phyloP scores from a whole-genome alignment of 2,888 invertebrate genomes.

The Nomada flava region DNA sequence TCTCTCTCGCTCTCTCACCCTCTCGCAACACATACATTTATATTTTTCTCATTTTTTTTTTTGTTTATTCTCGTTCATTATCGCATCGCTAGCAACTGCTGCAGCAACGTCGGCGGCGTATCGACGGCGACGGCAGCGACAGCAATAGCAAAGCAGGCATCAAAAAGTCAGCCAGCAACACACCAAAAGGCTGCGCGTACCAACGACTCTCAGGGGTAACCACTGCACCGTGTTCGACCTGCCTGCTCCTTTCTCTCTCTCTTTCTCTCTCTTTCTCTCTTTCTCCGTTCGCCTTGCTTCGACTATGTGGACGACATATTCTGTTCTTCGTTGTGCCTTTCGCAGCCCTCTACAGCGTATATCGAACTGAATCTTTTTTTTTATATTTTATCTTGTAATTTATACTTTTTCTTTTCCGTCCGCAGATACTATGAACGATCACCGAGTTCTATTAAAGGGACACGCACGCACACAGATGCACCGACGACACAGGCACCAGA shows the following conservation, averaged over 20 bases:
- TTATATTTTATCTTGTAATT: background rate
- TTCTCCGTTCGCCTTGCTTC: slow-evolving; percentile 42
- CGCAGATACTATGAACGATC: background rate
- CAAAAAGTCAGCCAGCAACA: slow-evolving; percentile 75
- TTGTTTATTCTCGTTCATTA: slow-evolving; percentile 41
- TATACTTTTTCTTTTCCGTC: background rate
- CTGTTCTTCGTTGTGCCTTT: slow-evolving; percentile 43
- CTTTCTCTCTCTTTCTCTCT: slow-evolving; percentile 27
- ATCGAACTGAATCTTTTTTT: slow-evolving; percentile 4
- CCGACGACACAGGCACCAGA: slow-evolving; percentile 20
- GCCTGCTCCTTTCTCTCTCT: slow-evolving; percentile 55
- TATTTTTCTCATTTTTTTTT: slow-evolving; percentile 16
- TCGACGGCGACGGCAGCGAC: slow-evolving; percentile 69
- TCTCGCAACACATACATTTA: slow-evolving; percentile 14
- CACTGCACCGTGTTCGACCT: slow-evolving; percentile 65
- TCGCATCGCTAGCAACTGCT: slow-evolving; percentile 66
- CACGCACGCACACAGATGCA: slow-evolving; percentile 29
- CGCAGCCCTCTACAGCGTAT: background rate
- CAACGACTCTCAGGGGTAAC: slow-evolving; percentile 59
- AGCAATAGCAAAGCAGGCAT: slow-evolving; percentile 78
- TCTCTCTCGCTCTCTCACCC: slow-evolving; percentile 28
- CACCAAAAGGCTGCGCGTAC: slow-evolving; percentile 72
- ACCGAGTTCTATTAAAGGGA: slow-evolving; percentile 4
- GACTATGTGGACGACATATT: slow-evolving; percentile 66
- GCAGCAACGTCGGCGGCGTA: slow-evolving; percentile 69